phyloP scores from a whole-genome alignment of 2,797 vertebrate genomes.

The Rallus crepitans region DNA sequence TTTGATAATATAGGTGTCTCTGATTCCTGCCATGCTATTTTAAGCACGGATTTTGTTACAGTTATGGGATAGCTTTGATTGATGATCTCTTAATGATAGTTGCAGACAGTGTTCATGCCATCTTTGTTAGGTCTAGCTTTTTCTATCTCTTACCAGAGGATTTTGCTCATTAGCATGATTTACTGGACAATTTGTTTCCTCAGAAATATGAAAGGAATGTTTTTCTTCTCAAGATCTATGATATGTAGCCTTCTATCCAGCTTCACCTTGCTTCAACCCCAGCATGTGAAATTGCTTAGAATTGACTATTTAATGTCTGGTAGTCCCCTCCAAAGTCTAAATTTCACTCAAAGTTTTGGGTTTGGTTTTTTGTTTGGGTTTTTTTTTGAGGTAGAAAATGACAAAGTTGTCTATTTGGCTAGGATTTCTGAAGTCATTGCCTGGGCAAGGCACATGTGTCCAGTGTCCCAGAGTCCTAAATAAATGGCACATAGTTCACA shows the following conservation, averaged over 20 bases:
- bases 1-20: conserved; percentile 36
- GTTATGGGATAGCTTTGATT: neutral
- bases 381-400: neutral
- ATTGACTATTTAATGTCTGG: neutral
- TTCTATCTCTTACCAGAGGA: neutral
- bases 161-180: neutral
- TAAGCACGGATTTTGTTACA: neutral
- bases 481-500: neutral
- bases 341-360: neutral
- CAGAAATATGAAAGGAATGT: neutral
- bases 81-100: neutral
- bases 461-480: neutral
- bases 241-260: neutral
- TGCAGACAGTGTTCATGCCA: neutral
- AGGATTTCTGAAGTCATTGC: neutral
- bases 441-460: neutral
- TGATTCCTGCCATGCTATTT: conserved; percentile 20
- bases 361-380: too few species aligned
- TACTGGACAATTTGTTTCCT: conserved; percentile 7
- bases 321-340: neutral
- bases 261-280: neutral
- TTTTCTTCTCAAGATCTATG: neutral
- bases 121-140: conserved; percentile 6
- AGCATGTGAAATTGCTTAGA: neutral
- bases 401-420: neutral